Conservation (phyloP, 2,113 vertebrate species). For the Phycodurus eques region DNA sequence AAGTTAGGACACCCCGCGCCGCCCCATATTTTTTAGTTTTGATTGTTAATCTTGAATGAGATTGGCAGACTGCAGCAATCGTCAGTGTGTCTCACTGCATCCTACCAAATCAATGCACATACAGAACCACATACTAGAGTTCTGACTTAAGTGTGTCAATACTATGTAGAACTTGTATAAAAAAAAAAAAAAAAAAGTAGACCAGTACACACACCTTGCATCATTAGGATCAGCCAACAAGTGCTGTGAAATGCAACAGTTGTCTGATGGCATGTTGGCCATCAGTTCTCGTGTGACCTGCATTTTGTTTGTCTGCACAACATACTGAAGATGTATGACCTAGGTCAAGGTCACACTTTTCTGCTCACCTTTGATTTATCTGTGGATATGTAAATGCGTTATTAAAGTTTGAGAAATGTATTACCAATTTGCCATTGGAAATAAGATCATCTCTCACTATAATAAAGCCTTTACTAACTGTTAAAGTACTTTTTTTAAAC, state of each 20-base stretch:
- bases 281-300: slow-evolving; percentile 23
- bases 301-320: neutral
- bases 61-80: neutral
- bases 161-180: neutral
- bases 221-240: slow-evolving; percentile 1
- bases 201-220: neutral
- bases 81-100: neutral
- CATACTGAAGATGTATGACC: neutral
- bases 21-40: neutral
- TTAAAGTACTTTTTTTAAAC: too few species aligned
- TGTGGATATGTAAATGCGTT: neutral
- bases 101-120: too few species aligned
- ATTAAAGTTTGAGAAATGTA: neutral
- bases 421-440: neutral
- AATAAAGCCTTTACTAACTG: neutral
- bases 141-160: neutral
- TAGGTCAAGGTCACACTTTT: neutral
- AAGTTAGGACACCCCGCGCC: neutral
- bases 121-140: neutral
- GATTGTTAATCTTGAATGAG: neutral
- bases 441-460: neutral
- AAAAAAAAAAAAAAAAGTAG: neutral
- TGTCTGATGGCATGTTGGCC: slow-evolving; percentile 10
- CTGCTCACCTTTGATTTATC: neutral
- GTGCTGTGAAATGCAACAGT: slow-evolving; percentile 29